Evolutionary conservation across 2,113 vertebrate species (phyloP).

Genomic region (Lanius collurio): DNA sequence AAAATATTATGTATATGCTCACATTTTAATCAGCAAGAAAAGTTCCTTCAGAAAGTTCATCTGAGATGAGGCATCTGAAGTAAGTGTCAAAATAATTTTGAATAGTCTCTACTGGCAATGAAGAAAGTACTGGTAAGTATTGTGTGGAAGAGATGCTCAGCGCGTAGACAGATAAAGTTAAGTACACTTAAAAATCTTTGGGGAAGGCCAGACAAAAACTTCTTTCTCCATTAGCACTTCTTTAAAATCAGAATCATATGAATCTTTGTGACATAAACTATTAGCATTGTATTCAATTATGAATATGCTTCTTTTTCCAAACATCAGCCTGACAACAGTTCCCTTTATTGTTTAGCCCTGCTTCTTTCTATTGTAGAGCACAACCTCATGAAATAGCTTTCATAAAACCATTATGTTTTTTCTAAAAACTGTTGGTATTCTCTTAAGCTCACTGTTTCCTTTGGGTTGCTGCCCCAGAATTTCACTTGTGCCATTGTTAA

Average conservation of each 20-base stretch:
- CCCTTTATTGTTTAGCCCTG: not conserved
- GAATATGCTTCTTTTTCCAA: not conserved
- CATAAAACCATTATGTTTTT: not conserved
- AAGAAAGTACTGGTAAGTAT: not conserved
- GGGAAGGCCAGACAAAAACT: not conserved
- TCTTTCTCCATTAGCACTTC: not conserved
- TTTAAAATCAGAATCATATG: not conserved
- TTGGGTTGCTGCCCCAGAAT: not conserved
- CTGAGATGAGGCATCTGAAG: not conserved
- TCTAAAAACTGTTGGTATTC: not conserved
- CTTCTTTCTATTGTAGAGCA: not conserved
- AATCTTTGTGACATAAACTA: not conserved
- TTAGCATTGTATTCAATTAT: not conserved
- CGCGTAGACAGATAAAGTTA: not conserved
- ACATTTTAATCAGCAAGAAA: not conserved
- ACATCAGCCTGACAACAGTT: not conserved
- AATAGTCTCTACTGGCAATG: not conserved
- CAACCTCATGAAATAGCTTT: not conserved
- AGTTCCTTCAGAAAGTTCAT: not conserved
- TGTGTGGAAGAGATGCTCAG: not conserved
- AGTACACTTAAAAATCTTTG: not conserved
- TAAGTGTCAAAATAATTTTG: not conserved
- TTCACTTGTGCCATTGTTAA: not conserved
- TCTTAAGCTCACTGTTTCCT: not conserved
- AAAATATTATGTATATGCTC: too few species aligned